Evolutionary conservation across 2,888 invertebrate species (phyloP).

Genomic region (Lapara coniferarum): DNA sequence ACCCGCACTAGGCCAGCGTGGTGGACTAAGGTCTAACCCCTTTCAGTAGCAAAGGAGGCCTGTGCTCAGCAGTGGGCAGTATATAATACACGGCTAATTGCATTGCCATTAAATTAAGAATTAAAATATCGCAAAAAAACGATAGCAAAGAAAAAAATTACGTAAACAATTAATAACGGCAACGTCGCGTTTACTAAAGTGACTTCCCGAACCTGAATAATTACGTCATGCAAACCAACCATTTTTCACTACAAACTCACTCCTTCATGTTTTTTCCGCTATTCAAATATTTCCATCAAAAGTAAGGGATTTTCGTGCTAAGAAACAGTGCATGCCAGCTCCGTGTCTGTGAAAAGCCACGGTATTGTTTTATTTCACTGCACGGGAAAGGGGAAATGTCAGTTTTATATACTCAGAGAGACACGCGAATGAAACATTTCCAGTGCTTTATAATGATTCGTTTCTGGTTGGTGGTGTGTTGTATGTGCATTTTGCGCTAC

Average conservation of each 20-base stretch:
- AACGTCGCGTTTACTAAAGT: neutral
- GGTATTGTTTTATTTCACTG: slow-evolving; percentile 25
- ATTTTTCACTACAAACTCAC: neutral
- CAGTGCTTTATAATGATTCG: neutral
- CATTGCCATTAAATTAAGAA: too few relatives aligned
- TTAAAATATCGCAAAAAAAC: neutral
- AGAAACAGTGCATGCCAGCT: slow-evolving; percentile 42
- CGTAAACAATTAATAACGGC: neutral
- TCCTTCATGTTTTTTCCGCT: slow-evolving; percentile 9
- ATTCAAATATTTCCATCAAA: slow-evolving; percentile 28
- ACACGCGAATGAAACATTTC: slow-evolving; percentile 26
- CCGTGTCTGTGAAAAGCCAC: slow-evolving; percentile 9
- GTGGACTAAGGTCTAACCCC: too few relatives aligned
- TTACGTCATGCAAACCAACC: slow-evolving; percentile 1
- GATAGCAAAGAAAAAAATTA: too few relatives aligned
- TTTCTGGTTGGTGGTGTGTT: neutral
- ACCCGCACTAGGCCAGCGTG: too few relatives aligned
- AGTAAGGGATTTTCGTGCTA: slow-evolving; percentile 40
- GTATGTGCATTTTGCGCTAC: neutral
- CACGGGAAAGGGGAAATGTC: slow-evolving; percentile 23
- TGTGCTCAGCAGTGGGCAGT: too few relatives aligned
- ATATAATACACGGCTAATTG: too few relatives aligned
- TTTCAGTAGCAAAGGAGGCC: too few relatives aligned
- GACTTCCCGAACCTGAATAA: neutral
- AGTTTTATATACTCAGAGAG: slow-evolving; percentile 5